Conservation (phyloP, 2,113 vertebrate genomes). For the Peromyscus californicus region DNA sequence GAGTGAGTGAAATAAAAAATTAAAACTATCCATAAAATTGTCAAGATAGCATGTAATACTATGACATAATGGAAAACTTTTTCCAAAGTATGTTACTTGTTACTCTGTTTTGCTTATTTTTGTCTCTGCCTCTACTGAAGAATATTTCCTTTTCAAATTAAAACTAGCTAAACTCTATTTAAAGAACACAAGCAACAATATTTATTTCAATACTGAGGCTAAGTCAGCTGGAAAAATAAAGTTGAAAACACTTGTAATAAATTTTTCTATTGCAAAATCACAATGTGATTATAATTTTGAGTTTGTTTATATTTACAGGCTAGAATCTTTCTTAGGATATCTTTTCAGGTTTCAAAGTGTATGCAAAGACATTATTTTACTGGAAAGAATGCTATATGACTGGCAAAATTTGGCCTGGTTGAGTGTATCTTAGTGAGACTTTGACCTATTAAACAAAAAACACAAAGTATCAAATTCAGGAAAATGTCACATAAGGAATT, state of each 20-base stretch:
- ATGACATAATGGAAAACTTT: slow-evolving; percentile 68
- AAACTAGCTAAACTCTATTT: slow-evolving; percentile 68
- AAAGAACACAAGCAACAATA: slow-evolving; percentile 65
- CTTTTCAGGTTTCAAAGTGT: slow-evolving; percentile 31
- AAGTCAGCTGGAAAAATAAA: slow-evolving; percentile 70
- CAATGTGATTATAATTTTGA: slow-evolving; percentile 38
- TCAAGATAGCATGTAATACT: slow-evolving; percentile 70
- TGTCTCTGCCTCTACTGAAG: slow-evolving; percentile 55
- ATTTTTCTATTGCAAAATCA: slow-evolving; percentile 60
- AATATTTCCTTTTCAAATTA: slow-evolving; percentile 73
- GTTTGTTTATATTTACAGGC: slow-evolving; percentile 24
- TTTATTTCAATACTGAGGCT: slow-evolving; percentile 54
- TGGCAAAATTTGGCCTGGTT: neutral
- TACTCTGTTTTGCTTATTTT: slow-evolving; percentile 70
- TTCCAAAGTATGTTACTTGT: slow-evolving; percentile 75
- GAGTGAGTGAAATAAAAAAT: slow-evolving; percentile 70
- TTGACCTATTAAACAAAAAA: slow-evolving; percentile 5
- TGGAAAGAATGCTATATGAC: slow-evolving; percentile 41
- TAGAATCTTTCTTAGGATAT: neutral
- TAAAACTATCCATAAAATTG: slow-evolving; percentile 73
- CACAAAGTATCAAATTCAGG: neutral
- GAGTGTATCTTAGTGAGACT: neutral
- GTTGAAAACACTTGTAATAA: slow-evolving; percentile 32
- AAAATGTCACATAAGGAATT: neutral
- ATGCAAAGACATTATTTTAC: slow-evolving; percentile 9